Evolutionary conservation across 2,797 vertebrate species (phyloP).

Genomic region (Falco rusticolus): DNA sequence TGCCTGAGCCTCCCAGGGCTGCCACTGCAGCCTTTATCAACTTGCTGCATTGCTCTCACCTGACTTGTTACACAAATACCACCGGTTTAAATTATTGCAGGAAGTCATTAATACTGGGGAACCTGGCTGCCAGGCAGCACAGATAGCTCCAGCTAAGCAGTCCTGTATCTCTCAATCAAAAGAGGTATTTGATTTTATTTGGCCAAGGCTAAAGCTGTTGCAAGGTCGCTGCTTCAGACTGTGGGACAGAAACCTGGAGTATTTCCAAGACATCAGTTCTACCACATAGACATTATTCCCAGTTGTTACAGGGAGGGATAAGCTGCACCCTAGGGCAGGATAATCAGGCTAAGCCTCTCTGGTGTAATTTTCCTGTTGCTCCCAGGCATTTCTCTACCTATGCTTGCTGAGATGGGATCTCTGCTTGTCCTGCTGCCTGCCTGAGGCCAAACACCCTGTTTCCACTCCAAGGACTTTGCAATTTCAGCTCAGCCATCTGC

Average conservation of each 20-base stretch:
- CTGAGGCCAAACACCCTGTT: not conserved
- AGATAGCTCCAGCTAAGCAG: not conserved
- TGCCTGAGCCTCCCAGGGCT: not conserved
- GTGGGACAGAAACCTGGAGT: not conserved
- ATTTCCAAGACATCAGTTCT: not conserved
- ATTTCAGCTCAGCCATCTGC: not conserved
- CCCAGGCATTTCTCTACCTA: not conserved
- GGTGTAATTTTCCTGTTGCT: too few relatives aligned
- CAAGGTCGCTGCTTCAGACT: not conserved
- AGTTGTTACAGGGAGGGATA: not conserved
- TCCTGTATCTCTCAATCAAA: not conserved
- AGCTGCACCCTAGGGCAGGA: not conserved
- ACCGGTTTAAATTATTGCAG: not conserved
- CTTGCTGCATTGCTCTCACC: not conserved
- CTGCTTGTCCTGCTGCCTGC: not conserved
- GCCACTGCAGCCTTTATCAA: not conserved
- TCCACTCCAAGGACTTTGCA: not conserved
- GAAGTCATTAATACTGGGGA: not conserved
- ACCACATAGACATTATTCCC: not conserved
- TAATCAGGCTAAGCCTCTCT: not conserved
- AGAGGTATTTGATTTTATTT: not conserved
- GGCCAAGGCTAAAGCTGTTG: not conserved
- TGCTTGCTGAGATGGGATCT: not conserved
- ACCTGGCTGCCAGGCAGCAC: not conserved
- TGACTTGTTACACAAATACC: not conserved